Evolutionary conservation across 1,140 invertebrate genomes (phyloP).

Genomic region (Papilio machaon): DNA sequence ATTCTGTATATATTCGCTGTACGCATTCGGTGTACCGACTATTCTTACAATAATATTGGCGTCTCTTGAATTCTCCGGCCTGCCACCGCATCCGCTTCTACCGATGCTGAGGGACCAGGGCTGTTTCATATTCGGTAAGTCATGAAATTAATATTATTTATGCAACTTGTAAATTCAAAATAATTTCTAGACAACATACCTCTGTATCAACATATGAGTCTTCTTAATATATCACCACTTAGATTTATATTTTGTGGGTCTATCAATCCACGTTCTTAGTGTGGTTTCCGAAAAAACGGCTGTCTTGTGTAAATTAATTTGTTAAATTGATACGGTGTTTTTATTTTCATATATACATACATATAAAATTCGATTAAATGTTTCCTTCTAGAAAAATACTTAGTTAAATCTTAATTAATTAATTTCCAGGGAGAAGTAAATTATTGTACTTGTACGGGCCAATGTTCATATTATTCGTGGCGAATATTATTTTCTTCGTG

Average conservation of each 20-base stretch:
- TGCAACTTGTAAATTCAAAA: background rate
- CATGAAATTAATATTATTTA: background rate
- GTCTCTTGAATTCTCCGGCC: slow-evolving; percentile 63
- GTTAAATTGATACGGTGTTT: no score
- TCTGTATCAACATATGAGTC: no score
- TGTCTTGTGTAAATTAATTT: no score
- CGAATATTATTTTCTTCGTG: slow-evolving; percentile 68
- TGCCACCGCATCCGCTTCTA: slow-evolving; percentile 56
- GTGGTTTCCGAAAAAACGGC: no score
- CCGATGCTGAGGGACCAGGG: slow-evolving; percentile 62
- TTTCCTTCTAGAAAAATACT: background rate
- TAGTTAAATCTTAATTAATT: background rate
- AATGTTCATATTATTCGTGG: slow-evolving; percentile 62
- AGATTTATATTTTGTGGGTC: no score
- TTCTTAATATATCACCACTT: no score
- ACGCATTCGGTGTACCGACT: slow-evolving; percentile 67
- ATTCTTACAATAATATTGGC: slow-evolving; percentile 58
- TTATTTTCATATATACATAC: no score
- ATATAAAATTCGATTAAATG: no score
- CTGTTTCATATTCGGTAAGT: slow-evolving; percentile 68
- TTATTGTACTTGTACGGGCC: slow-evolving; percentile 70
- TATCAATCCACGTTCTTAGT: no score
- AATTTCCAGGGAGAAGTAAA: slow-evolving; percentile 61
- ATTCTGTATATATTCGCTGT: slow-evolving; percentile 62
- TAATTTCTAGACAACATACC: background rate